Evolutionary conservation across 2,888 invertebrate genomes (phyloP).

Genomic region (Proisotoma minuta): DNA sequence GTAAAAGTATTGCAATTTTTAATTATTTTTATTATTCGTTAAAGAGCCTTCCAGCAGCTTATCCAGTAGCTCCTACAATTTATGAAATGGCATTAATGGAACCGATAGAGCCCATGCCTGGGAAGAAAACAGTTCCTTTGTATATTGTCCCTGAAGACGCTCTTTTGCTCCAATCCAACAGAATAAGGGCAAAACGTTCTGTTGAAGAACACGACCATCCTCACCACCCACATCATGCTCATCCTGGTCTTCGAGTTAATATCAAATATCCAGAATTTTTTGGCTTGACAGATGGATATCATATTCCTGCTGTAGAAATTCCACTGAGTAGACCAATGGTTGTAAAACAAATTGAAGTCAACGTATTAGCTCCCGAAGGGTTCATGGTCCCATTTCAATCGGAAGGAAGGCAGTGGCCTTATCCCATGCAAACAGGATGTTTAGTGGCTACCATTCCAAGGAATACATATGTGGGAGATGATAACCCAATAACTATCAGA

Average conservation of each 20-base stretch:
- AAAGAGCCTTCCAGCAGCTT: conserved; percentile 29
- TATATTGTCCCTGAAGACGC: conserved; percentile 42
- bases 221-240: not conserved
- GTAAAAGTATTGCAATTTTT: not conserved
- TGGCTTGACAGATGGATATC: conserved; percentile 33
- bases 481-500: conserved; percentile 25
- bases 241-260: not conserved
- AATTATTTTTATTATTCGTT: not conserved
- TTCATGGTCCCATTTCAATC: conserved; percentile 33
- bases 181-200: not conserved
- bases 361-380: conserved; percentile 40
- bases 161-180: too few relatives aligned
- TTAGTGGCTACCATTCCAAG: conserved; percentile 29
- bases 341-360: conserved; percentile 23
- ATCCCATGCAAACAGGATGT: conserved; percentile 31
- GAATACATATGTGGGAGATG: conserved; percentile 17
- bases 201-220: conserved; percentile 1
- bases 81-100: conserved; percentile 41
- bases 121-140: conserved; percentile 39
- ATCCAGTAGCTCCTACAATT: conserved; percentile 33
- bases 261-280: conserved; percentile 25
- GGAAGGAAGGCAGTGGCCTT: conserved; percentile 19
- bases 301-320: conserved; percentile 45
- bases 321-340: conserved; percentile 38
- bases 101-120: conserved; percentile 40